These are phyloP conservation scores for Regulus satrapa DNA, from an alignment of 2,113 vertebrate species.

Conservation along the genomic window DNA sequence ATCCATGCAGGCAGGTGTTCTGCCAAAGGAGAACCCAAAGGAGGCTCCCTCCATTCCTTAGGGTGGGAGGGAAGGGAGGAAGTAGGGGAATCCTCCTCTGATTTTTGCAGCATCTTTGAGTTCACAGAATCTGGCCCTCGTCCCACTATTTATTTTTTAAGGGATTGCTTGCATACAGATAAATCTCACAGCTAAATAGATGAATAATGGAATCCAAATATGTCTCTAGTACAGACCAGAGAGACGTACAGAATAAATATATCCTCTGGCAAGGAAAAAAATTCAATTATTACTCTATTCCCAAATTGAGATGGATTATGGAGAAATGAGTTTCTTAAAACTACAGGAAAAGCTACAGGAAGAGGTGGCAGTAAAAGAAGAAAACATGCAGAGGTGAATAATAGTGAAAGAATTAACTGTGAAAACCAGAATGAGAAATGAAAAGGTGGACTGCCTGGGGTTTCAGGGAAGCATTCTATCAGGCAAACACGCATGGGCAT, in stretches of 20 bases:
- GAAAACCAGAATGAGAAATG: background rate
- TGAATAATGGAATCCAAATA: background rate
- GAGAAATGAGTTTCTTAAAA: background rate
- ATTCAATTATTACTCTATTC: background rate
- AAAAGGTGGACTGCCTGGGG: background rate
- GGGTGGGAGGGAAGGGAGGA: rapidly evolving
- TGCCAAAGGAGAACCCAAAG: background rate
- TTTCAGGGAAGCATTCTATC: background rate
- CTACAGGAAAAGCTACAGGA: background rate
- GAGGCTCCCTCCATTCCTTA: background rate
- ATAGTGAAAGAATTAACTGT: background rate
- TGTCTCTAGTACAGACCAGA: background rate
- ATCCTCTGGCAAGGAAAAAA: background rate
- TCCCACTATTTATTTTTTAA: background rate
- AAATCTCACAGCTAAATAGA: background rate
- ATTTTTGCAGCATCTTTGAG: background rate
- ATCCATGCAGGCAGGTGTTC: background rate
- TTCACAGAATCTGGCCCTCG: background rate
- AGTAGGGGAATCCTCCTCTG: background rate
- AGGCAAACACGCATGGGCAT: background rate
- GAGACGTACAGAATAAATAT: background rate
- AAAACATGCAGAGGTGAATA: background rate
- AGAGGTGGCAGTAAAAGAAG: background rate
- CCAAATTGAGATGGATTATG: background rate
- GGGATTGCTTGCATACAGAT: background rate